A percentile compares a stretch with the other conserved stretches of the same genome.
Evolutionary conservation across 2,113 vertebrate genomes (phyloP).

Genomic region (Aleadryas rufinucha): DNA sequence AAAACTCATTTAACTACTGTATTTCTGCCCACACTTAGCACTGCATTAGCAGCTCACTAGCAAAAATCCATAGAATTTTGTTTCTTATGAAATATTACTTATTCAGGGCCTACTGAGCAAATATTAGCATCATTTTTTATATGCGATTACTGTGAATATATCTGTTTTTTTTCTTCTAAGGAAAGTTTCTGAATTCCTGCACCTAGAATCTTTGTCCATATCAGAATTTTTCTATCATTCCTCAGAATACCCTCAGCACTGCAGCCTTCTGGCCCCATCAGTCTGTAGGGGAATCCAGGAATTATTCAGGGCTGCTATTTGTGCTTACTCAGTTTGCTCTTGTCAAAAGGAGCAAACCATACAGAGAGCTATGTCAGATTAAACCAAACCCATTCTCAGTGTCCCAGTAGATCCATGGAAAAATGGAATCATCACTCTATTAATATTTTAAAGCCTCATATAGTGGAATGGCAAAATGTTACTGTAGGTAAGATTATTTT

Average conservation of each 20-base stretch:
- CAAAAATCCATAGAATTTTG: neutral
- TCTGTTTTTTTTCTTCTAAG: neutral
- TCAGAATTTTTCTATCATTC: neutral
- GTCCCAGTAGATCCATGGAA: neutral
- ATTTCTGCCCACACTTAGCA: neutral
- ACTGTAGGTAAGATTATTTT: neutral
- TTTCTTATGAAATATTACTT: neutral
- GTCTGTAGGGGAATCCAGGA: neutral
- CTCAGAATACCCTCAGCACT: neutral
- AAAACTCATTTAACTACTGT: neutral
- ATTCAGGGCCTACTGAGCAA: neutral
- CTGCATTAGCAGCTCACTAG: neutral
- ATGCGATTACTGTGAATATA: neutral
- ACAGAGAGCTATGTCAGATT: neutral
- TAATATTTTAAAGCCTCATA: neutral
- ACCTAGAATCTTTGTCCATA: neutral
- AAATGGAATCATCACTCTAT: neutral
- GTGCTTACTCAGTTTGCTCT: neutral
- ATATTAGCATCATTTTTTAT: neutral
- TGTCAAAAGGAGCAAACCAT: neutral
- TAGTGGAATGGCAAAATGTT: neutral
- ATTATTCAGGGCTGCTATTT: neutral
- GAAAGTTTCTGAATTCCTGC: neutral
- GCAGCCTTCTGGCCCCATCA: neutral
- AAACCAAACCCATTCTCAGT: neutral